Evolutionary conservation across 2,888 invertebrate species (phyloP).

Genomic region (Polylopha cassiicola): DNA sequence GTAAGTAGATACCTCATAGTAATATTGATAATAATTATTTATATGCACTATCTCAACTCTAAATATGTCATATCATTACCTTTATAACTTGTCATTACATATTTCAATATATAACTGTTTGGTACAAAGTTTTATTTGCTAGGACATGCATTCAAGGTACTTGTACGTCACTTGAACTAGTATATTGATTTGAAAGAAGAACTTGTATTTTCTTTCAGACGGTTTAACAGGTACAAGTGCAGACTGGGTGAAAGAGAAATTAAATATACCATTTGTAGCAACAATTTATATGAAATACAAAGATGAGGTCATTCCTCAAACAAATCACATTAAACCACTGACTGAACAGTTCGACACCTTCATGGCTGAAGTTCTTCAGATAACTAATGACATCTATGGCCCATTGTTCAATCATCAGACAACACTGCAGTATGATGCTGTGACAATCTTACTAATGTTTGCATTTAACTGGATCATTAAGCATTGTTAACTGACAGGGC

Average conservation of each 20-base stretch:
- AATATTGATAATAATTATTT: neutral
- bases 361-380: slow-evolving; percentile 43
- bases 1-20: slow-evolving; percentile 38
- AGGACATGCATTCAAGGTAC: no score
- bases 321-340: slow-evolving; percentile 36
- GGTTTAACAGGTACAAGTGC: slow-evolving; percentile 57
- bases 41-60: no score
- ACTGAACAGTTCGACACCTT: slow-evolving; percentile 43
- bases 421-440: no score
- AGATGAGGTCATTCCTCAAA: slow-evolving; percentile 37
- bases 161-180: no score
- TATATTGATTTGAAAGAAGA: neutral
- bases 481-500: no score
- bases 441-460: no score
- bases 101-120: no score
- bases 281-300: slow-evolving; percentile 48
- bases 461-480: no score
- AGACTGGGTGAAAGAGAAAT: slow-evolving; percentile 61
- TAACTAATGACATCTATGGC: slow-evolving; percentile 54
- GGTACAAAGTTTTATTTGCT: no score
- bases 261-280: slow-evolving; percentile 60
- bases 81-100: no score
- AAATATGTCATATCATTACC: no score
- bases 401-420: slow-evolving; percentile 45
- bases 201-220: slow-evolving; percentile 37